Evolutionary conservation across 2,888 invertebrate species (phyloP), one percentile per base, ranked within the genome.

Genomic region (Ochlodes sylvanus): DNA sequence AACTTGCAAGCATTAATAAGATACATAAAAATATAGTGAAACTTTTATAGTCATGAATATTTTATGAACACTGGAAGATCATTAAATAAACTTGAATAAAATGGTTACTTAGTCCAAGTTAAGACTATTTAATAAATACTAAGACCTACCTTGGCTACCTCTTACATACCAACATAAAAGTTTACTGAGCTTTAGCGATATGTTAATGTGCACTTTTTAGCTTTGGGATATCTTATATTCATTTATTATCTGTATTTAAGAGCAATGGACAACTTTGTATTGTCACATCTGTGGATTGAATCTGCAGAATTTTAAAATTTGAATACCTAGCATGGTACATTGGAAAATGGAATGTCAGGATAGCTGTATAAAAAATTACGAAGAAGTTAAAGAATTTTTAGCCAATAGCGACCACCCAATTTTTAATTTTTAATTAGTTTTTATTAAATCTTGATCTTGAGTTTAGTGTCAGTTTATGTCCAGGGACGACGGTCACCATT

Each of bases 21-120:
- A 27, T 52, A 27, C 52, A 52, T 52, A 52, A 52, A 52, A 52
- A 52, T 52, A 52, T 27, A 52, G 21, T 52, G 21, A 52, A 52
- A 52, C 52, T 27, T 52, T 52, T 52, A 52, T 27, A n/a, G 52
- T 52, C 52, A 52, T 52, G 52, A 52, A 52, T 52, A 52, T 52
- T 52, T 52, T 52, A 52, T 52, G 52, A 52, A 52, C 27, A 27
- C 27, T 52, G 52, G 21, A 52, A 52, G 14, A 27, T 52, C 21
- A 27, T 52, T 52, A 52, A 52, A 52, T 52, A 52, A 52, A 52
- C 27, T 52, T 52, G 21, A 52, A 27, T 52, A 52, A 52, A 52
- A 52, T 52, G 52, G 21, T 27, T 17, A 14, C 52, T 52, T 52
- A 27, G 14, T 52, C 50, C 50, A 7, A 15, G 50, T 50, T 50